Percentiles rank a stretch among this genome's conserved stretches.
Conservation (phyloP, 1,140 invertebrate genomes). For the Zeugodacus cucurbitae region DNA sequence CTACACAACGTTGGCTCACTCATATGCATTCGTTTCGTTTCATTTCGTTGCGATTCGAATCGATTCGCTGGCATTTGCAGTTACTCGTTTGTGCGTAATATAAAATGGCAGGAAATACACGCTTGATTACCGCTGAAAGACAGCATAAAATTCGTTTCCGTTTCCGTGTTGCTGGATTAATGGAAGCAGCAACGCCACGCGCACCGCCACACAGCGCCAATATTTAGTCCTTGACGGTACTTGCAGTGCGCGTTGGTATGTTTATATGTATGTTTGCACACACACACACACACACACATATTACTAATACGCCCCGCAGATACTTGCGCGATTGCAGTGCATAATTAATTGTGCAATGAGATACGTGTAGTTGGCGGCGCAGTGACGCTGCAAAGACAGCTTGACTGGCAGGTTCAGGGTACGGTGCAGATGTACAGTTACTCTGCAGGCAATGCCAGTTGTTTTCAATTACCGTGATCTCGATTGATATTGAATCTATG, state of each 20-base stretch:
- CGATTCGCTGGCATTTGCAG: not conserved
- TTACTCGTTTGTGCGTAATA: slow-evolving; percentile 1
- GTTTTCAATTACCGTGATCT: not conserved
- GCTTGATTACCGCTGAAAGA: slow-evolving; percentile 38
- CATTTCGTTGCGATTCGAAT: too few relatives aligned
- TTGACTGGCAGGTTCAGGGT: not conserved
- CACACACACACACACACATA: too few relatives aligned
- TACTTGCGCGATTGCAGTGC: not conserved
- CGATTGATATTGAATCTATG: not conserved
- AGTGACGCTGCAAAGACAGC: not conserved
- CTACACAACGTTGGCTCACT: not conserved
- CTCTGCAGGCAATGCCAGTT: not conserved
- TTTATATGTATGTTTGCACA: not conserved
- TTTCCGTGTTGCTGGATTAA: slow-evolving; percentile 31
- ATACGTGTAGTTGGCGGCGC: not conserved
- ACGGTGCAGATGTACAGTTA: not conserved
- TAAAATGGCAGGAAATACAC: slow-evolving; percentile 27
- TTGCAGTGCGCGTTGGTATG: not conserved
- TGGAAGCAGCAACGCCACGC: not conserved
- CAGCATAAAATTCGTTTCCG: slow-evolving; percentile 38
- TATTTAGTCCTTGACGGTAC: not conserved
- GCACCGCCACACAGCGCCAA: not conserved
- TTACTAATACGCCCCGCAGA: not conserved
- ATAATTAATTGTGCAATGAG: slow-evolving; percentile 31
- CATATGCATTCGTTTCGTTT: not conserved